Base-by-base conservation (phyloP, 2,113 vertebrate genomes). In the Sapayoa aenigma region DNA sequence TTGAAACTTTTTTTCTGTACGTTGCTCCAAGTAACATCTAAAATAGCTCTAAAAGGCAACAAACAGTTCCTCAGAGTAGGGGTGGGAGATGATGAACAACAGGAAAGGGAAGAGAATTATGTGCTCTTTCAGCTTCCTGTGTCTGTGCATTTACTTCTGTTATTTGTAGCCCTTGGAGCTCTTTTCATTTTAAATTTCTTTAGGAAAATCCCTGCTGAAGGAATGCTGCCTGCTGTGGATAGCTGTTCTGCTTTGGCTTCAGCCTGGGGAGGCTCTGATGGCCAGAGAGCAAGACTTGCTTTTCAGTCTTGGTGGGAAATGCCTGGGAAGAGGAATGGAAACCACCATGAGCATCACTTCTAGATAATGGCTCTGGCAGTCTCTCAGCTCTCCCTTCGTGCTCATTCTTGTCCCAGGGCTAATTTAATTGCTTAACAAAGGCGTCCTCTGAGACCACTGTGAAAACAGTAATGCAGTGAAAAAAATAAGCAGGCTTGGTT, bases 11-110 rank as follows among this genome's bases (percentile, higher is more conserved):
- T 80, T 90, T 89, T 72, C 63, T 6, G 4, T 73, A 33, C 1
- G 0, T 63, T 87, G 71, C 82, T 95, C 28, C 42, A 82, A 69
- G 81, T 80, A 63, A 76, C 75, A 28, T 72, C 42, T 85, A 66
- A 90, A 95, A 86, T 84, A 86, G 65, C 85, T 92, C 49, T 72
- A 62, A 49, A 93, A 73, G 63, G 67, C 58, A 75, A 68, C 86
- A 83, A 89, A 12, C 1, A 46, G 12, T 67, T 89, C 62, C 65
- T 50, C 44, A 25, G 66, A 69, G 82, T 5, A 55, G 78, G 50
- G 30, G 42, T 79, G 87, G 62, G 58, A 93, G 87, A 21, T 83
- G 84, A 23, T 74, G 63, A 83, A 73, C 35, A 85, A 9, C 24
- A 16, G n/a, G 47, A 67, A 58, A 87, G 50, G 33, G 65, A 58